Base-by-base conservation (phyloP, 2,797 vertebrate species). In the Sternarchorhynchus goeldii region DNA sequence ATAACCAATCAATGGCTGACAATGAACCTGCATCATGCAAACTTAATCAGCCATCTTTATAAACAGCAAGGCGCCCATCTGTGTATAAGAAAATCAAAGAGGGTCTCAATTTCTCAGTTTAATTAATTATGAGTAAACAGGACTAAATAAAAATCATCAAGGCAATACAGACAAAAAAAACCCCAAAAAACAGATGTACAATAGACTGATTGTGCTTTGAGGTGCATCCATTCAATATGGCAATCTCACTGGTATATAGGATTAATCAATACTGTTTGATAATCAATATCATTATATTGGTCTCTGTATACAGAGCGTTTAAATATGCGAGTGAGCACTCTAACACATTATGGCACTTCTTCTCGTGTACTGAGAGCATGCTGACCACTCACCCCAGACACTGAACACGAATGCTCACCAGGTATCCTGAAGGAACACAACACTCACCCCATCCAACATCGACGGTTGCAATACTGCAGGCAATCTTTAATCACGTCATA, bases 91-190 rank as follows among this genome's bases (percentile, higher is more conserved):
- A 78, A 75, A 83, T 83, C 84, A 81, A 84, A 81, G 68, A 81
- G 45, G 64, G 59, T 73, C 39, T 71, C 72, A 79, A 79, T 83
- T 73, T 73, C 32, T 59, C 45, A 70, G 72, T 81, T 83, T 83
- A 77, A 80, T 80, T 75, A 73, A 73, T 56, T 21, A 72, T 67
- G 75, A 77, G 76, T 84, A 78, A 81, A 79, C 73, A 81, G 56
- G 62, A 53, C 66, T 81, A 84, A 86, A 74, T 69, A 81, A 79
- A 25, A n/a, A 81, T 78, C 76, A 81, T 79, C 58, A 74, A 67
- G 39, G 67, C 56, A 25, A 50, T n/a, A 77, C 0, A 59, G 17
- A 67, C 20, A 55, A 5, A 65, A 32, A 41, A 7, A 64, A 57
- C 64, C 8, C 6, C 0, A 50, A 2, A 10, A 50, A 14, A 12